Evolutionary conservation across 2,113 vertebrate genomes (phyloP), one percentile per base, ranked within the genome.

Genomic region (Nothoprocta perdicaria): DNA sequence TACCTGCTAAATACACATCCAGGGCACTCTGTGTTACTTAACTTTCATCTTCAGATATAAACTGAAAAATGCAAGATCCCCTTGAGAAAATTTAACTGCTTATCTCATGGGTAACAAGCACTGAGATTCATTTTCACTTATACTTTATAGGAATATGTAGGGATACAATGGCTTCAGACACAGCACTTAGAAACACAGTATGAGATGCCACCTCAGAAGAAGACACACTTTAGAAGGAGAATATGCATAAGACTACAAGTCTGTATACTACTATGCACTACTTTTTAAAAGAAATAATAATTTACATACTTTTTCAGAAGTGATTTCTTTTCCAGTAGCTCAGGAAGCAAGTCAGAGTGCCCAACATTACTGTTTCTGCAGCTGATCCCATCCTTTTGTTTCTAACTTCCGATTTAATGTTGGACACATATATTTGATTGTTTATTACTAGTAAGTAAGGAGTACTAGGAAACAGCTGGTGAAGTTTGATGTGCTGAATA

Each of bases 101-200:
- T 71, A 0, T n/a, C 4, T 85, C 55, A 71, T 14, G 27, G 41
- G 66, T 66, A 41, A 10, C n/a, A 73, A 18, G 45, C 53, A 76
- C 1, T 38, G n/a, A 66, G 14, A 8, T 77, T 87, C 0, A 0
- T 38, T 69, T 13, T 87, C 19, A 29, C 4, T 4, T 77, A 26
- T 3, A 18, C 13, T 29, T 74, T 29, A 24, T 26, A 35, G 10
- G 8, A 14, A 15, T 41, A 43, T 12, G 3, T 16, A 67, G 74
- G 57, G 33, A 60, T 45, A 10, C 7, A 69, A 24, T 18, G 6
- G 1, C 12, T 60, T 18, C 16, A 62, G 15, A 50, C 2, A 38
- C 18, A 46, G 38, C 58, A n/a, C 6, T 38, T 38, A 23, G 12
- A 57, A 80, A 82, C 16, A 66, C 1, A 66, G 12, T 12, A 63